phyloP scores from a whole-genome alignment of 1,140 invertebrate genomes.

The Dendroctonus valens region DNA sequence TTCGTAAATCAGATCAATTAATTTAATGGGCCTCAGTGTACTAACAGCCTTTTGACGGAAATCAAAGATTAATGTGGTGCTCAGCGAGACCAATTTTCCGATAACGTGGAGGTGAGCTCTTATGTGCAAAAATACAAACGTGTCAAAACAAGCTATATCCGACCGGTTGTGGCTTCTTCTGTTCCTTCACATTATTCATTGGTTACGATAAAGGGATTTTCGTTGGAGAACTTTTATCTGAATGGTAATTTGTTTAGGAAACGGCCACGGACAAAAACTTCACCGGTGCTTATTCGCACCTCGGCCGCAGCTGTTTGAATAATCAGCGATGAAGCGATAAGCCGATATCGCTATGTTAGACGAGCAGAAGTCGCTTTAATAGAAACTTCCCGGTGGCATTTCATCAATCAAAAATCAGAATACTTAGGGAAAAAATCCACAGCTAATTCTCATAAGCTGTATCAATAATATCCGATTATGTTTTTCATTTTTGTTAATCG shows the following conservation, averaged over 20 bases:
- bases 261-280: conserved; percentile 43
- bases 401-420: no score
- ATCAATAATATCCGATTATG: no score
- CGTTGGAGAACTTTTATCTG: conserved; percentile 49
- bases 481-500: no score
- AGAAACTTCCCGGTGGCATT: no score
- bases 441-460: no score
- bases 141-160: conserved; percentile 31
- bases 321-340: conserved; percentile 42
- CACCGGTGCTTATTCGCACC: conserved; percentile 34
- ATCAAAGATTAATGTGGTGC: conserved; percentile 25
- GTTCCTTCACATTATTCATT: conserved; percentile 47
- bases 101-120: conserved; percentile 15
- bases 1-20: conserved; percentile 27
- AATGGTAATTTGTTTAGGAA: conserved; percentile 50
- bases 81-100: conserved; percentile 12
- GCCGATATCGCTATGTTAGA: conserved; percentile 32
- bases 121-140: conserved; percentile 18
- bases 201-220: conserved; percentile 48
- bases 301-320: conserved; percentile 45
- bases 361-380: background rate
- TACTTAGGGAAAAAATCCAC: no score
- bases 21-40: conserved; percentile 25
- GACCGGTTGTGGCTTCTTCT: conserved; percentile 28
- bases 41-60: conserved; percentile 26